Evolutionary conservation across 2,888 invertebrate species (phyloP), one percentile per base, ranked within the genome.

Genomic region (Halocaridina rubra): DNA sequence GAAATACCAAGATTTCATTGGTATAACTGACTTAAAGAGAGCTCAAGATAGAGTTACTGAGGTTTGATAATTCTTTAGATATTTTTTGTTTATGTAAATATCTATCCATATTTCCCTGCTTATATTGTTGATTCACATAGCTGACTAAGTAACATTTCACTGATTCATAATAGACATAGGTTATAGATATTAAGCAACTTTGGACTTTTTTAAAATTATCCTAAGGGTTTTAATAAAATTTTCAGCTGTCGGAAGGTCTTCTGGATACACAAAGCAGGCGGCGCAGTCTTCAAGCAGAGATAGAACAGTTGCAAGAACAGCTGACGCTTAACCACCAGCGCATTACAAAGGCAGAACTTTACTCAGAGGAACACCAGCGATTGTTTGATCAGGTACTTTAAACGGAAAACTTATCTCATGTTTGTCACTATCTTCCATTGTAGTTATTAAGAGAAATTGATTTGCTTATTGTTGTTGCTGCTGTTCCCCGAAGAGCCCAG

Each of bases 301-400:
- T 85, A 19, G 84, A 85, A 32, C 39, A 78, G n/a, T 24, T 81
- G 5, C 87, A 87, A 29, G 80, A 81, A 3, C 39, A 64, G 29
- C 81, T 85, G 3, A 76, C 39, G 3, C 5, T 71, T 29, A 85
- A 80, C 29, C 87, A 87, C 30, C 72, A 85, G 7, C 78, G 79
- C 13, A 87, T 87, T 22, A 75, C 81, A 22, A 85, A 85, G 53
- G 74, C 84, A 16, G 84, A 84, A 22, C 81, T 76, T 46, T 87
- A 87, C 64, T 85, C 84, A 24, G 78, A 85, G 13, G 87, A 87
- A 24, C 84, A 87, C 53, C 78, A 80, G 53, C 39, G 46, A 4
- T 75, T 87, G 16, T 82, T 81, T 82, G 86, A 86, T 24, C 76
- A 85, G 77, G 85, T 85, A n/a, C 32, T 64, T 24, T 0, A 64